A percentile compares a stretch with the other conserved stretches of the same genome.
phyloP scores from a whole-genome alignment of 2,113 vertebrate genomes.

The Mormyrus iriodes region DNA sequence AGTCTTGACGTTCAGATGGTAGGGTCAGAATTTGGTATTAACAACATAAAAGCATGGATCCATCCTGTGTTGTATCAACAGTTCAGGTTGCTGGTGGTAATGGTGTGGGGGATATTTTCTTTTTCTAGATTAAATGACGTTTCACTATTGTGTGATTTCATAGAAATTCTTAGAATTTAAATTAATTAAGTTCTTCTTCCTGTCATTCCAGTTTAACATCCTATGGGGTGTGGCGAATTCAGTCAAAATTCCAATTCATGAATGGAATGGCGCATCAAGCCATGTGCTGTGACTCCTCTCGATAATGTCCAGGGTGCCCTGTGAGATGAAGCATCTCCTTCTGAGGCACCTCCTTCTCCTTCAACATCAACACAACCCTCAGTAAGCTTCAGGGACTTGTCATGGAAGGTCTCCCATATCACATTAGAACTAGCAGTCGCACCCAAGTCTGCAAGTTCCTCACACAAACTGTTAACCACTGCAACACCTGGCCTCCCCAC shows the following conservation, averaged over 20 bases:
- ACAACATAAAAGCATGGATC: neutral
- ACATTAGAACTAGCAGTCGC: too few species aligned
- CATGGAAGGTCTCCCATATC: too few species aligned
- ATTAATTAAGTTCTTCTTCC: neutral
- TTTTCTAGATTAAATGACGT: neutral
- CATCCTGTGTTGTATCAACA: neutral
- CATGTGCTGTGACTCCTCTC: too few species aligned
- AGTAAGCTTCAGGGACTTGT: too few species aligned
- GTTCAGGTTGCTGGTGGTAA: neutral
- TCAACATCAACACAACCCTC: too few species aligned
- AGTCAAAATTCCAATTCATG: neutral
- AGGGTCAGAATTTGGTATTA: neutral
- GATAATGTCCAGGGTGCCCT: too few species aligned
- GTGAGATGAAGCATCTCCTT: too few species aligned
- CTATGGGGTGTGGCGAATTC: neutral
- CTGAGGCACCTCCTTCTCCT: too few species aligned
- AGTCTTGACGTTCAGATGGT: neutral
- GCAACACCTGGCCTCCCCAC: too few species aligned
- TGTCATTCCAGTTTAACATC: neutral
- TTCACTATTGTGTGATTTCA: neutral
- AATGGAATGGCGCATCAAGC: neutral
- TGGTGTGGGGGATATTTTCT: neutral
- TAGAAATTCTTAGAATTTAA: neutral
- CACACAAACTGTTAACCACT: too few species aligned
- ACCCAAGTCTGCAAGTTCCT: too few species aligned